Conservation (phyloP, 2,797 vertebrate genomes). For the Eidolon dupreanum region DNA sequence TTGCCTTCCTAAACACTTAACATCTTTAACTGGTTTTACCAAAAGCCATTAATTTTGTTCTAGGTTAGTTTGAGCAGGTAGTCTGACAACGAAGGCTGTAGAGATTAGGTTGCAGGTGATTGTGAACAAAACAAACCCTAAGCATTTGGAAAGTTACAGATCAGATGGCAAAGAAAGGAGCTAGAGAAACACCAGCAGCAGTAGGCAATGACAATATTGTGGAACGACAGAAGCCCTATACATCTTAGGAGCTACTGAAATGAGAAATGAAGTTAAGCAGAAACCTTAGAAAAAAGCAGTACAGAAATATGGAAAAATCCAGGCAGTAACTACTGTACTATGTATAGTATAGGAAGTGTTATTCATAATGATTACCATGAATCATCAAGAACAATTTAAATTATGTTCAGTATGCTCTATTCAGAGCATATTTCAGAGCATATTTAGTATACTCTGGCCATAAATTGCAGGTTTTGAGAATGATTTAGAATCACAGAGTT, state of each 20-base stretch:
- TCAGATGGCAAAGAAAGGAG: background rate
- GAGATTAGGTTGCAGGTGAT: background rate
- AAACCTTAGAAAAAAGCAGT: background rate
- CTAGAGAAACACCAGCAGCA: background rate
- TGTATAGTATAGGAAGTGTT: background rate
- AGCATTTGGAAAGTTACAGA: background rate
- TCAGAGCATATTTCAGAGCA: background rate
- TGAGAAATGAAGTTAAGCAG: background rate
- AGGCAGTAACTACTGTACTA: background rate
- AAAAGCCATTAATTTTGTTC: background rate
- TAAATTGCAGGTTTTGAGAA: background rate
- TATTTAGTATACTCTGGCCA: background rate
- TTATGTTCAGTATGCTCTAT: background rate
- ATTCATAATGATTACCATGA: background rate
- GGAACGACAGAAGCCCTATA: background rate
- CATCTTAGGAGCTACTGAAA: background rate
- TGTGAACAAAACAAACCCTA: background rate
- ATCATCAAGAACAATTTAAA: background rate
- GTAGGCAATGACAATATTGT: background rate
- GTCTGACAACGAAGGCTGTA: background rate
- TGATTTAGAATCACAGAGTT: background rate
- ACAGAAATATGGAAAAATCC: background rate
- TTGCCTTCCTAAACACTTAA: background rate
- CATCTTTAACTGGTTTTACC: slow-evolving; percentile 16
- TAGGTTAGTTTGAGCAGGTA: background rate